These are phyloP conservation scores for Sternotherus odoratus DNA, from an alignment of 2,797 vertebrate genomes.

Conservation along the genomic window DNA sequence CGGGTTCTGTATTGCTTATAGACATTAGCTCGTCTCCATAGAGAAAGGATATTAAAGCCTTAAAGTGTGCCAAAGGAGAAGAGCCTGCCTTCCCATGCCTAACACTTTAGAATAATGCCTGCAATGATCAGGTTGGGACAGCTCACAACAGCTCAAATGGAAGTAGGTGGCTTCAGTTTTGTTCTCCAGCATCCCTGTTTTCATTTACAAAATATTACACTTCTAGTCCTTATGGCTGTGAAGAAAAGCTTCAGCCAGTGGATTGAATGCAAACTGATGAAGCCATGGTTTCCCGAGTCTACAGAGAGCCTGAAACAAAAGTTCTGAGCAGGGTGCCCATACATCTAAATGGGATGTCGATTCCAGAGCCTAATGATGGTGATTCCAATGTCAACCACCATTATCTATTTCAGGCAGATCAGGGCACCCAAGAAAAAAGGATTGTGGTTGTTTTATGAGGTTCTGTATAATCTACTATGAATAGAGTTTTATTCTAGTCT, in stretches of 20 bases:
- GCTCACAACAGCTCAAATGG: background rate
- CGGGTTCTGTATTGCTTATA: background rate
- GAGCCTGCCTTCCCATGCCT: background rate
- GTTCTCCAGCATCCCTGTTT: background rate
- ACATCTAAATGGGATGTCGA: background rate
- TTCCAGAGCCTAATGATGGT: background rate
- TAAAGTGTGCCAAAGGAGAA: background rate
- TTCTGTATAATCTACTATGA: background rate
- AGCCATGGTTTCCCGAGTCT: background rate
- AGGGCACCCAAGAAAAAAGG: background rate
- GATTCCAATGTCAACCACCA: background rate
- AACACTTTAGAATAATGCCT: background rate
- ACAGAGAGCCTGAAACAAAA: background rate
- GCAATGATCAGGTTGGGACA: rapidly evolving
- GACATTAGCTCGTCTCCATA: background rate
- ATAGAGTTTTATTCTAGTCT: background rate
- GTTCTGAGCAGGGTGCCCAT: background rate
- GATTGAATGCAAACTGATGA: background rate
- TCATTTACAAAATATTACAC: background rate
- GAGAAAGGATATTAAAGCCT: background rate
- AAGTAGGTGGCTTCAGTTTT: background rate
- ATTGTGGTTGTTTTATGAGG: background rate
- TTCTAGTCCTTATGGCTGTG: rapidly evolving
- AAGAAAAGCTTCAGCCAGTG: background rate
- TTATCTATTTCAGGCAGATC: background rate